Percentiles rank a stretch among this genome's conserved stretches.
Conservation (phyloP, 2,888 invertebrate species). For the Drosophila longiperda region DNA sequence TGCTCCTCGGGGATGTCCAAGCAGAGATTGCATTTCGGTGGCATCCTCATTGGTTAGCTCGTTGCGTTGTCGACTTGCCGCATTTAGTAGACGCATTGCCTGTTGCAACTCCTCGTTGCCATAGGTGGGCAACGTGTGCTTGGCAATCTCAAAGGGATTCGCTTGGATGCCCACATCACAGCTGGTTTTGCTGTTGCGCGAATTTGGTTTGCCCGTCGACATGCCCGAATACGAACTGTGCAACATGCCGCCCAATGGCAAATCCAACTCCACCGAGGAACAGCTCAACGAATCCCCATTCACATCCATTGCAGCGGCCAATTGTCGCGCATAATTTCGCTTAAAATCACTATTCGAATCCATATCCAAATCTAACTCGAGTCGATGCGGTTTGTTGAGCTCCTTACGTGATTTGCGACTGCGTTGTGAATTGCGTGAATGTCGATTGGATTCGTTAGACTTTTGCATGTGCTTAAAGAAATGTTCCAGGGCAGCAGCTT, state of each 20-base stretch:
- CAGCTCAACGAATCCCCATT: conserved; percentile 80
- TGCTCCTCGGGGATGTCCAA: conserved; percentile 46
- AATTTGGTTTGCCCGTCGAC: conserved; percentile 85
- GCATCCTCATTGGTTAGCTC: conserved; percentile 60
- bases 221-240: conserved; percentile 85
- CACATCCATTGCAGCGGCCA: conserved; percentile 49
- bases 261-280: conserved; percentile 85
- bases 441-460: conserved; percentile 77
- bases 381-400: conserved; percentile 21
- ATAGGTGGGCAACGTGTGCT: conserved; percentile 82
- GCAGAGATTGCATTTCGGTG: conserved; percentile 82
- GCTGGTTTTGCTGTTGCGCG: conserved; percentile 86
- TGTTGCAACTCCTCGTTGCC: conserved; percentile 79
- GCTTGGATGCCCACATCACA: conserved; percentile 87
- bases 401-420: conserved; percentile 76
- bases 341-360: conserved; percentile 70
- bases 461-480: conserved; percentile 81
- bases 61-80: conserved; percentile 76
- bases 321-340: conserved; percentile 69
- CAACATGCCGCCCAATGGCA: conserved; percentile 76
- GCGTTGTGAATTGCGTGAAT: conserved; percentile 84
- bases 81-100: conserved; percentile 79
- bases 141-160: conserved; percentile 86
- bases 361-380: conserved; percentile 43
- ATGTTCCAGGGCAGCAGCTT: conserved; percentile 74